A percentile compares a stretch with the other conserved stretches of the same genome.
Evolutionary conservation across 2,888 invertebrate species (phyloP).

Genomic region (Caenorhabditis panamensis): DNA sequence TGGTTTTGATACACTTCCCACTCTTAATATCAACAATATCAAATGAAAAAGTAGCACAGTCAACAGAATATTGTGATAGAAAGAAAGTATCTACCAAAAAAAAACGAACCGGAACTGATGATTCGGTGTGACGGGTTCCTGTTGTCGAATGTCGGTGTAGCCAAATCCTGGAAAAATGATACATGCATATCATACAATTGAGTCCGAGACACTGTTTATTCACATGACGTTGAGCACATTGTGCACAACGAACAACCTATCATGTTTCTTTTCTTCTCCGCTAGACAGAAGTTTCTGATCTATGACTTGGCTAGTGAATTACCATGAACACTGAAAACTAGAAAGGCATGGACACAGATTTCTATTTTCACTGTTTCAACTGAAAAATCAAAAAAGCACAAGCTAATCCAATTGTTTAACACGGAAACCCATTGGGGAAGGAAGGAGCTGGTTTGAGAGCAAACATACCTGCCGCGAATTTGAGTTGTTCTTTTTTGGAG

Average conservation of each 20-base stretch:
- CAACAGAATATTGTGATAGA: not conserved
- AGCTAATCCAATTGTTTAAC: slow-evolving; percentile 55
- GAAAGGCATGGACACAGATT: too few relatives aligned
- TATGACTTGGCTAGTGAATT: not conserved
- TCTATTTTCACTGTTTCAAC: too few relatives aligned
- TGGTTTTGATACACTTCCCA: slow-evolving; percentile 80
- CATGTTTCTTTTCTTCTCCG: slow-evolving; percentile 18
- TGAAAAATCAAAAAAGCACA: not conserved
- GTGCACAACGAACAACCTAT: slow-evolving; percentile 5
- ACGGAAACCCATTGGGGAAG: slow-evolving; percentile 19
- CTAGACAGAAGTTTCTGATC: not conserved
- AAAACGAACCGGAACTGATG: slow-evolving; percentile 74
- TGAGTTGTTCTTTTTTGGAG: slow-evolving; percentile 78
- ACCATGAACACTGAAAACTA: not conserved
- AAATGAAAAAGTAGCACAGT: not conserved
- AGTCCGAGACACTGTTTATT: slow-evolving; percentile 25
- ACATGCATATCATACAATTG: slow-evolving; percentile 15
- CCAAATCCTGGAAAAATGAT: slow-evolving; percentile 75
- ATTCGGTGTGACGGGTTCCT: slow-evolving; percentile 77
- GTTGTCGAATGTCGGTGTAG: slow-evolving; percentile 76
- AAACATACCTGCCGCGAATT: slow-evolving; percentile 79
- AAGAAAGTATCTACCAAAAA: not conserved
- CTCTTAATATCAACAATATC: slow-evolving; percentile 55
- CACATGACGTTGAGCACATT: slow-evolving; percentile 32
- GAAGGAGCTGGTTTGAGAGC: slow-evolving; percentile 43